Evolutionary conservation across 2,113 vertebrate genomes (phyloP), one percentile per base, ranked within the genome.

Genomic region (Lucifuga dentata): DNA sequence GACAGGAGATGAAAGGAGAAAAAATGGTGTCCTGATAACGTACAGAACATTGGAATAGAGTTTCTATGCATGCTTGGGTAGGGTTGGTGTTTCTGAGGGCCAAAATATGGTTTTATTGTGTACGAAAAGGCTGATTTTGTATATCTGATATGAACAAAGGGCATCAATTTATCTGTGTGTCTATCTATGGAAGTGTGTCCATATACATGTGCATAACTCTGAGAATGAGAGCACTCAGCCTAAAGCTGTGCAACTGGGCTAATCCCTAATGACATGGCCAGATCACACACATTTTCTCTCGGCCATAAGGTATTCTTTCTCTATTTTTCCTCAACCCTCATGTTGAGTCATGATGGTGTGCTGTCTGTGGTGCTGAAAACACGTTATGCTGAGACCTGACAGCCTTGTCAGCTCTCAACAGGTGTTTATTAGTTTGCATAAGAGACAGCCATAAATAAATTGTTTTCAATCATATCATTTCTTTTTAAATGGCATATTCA

Each of bases 231-330:
- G 67, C 64, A 76, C 73, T 78, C 81, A 71, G 86, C 88, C 70
- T 68, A 52, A 71, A 78, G 84, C 86, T 74, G 38, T 72, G 49
- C 68, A 90, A 70, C 84, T 89, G 80, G 89, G 89, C 77, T 89
- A 90, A 90, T 90, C 87, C 89, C 83, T 81, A 76, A 83, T 87
- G 84, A 88, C 84, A 85, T 74, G 73, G 45, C 29, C 82, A 84
- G 39, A 60, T 74, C 69, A 49, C 78, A 9, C 64, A 23, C 45
- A 56, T 51, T n/a, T 23, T 8, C 39, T 33, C 11, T 19, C 16
- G 13, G 13, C 3, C 26, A 36, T 58, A 35, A 11, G 43, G 16
- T 45, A 64, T 29, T 26, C 23, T 29, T 19, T 65, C 62, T 13
- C 13, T 26, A 2, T 2, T 5, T 5, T 5, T 3, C 8, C 20